These are phyloP conservation scores for Pyralis farinalis DNA, from an alignment of 2,888 invertebrate genomes.

Conservation along the genomic window DNA sequence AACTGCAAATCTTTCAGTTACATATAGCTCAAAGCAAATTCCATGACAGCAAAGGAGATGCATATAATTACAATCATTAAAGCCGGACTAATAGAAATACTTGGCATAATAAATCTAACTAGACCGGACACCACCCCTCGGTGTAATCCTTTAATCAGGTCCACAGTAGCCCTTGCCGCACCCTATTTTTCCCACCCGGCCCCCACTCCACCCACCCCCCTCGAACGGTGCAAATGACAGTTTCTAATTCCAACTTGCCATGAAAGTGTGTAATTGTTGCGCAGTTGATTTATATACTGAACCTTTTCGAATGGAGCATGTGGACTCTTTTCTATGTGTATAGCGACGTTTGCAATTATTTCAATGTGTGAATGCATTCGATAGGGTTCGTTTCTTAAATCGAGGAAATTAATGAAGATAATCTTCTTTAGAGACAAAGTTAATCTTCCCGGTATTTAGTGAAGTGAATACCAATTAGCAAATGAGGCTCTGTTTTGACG, in stretches of 20 bases:
- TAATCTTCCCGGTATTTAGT: too few relatives aligned
- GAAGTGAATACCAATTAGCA: too few relatives aligned
- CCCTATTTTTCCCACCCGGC: constrained; percentile 73
- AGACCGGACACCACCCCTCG: constrained; percentile 69
- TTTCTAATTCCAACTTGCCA: constrained; percentile 82
- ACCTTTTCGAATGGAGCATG: constrained; percentile 58
- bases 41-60: not conserved
- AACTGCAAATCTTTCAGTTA: too few relatives aligned
- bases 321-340: constrained; percentile 30
- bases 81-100: constrained; percentile 67
- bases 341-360: constrained; percentile 10
- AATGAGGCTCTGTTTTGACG: too few relatives aligned
- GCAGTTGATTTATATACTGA: constrained; percentile 77
- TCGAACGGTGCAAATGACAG: constrained; percentile 81
- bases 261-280: constrained; percentile 82
- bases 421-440: too few relatives aligned
- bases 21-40: too few relatives aligned
- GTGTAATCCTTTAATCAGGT: constrained; percentile 80
- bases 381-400: too few relatives aligned
- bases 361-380: constrained; percentile 40
- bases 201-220: constrained; percentile 36
- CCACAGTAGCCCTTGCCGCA: constrained; percentile 74
- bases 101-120: constrained; percentile 79
- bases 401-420: too few relatives aligned
- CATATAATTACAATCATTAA: constrained; percentile 19